Conservation (phyloP, 2,797 vertebrate genomes). For the Myotis vivesi region DNA sequence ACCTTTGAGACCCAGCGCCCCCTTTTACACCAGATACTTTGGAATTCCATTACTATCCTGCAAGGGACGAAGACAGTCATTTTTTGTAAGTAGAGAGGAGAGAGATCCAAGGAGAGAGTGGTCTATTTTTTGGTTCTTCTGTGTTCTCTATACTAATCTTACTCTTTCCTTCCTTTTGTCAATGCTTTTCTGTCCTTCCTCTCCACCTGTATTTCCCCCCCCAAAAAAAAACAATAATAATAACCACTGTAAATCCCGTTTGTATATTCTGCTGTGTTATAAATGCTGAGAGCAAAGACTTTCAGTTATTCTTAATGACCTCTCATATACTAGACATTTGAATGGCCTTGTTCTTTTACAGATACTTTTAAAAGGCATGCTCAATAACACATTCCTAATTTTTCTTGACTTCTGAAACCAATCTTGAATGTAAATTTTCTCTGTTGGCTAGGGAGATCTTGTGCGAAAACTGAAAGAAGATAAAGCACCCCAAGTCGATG, state of each 20-base stretch:
- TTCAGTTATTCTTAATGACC: background rate
- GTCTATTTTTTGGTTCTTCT: background rate
- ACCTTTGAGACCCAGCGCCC: background rate
- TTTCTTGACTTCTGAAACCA: slow-evolving; percentile 16
- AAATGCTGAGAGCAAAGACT: background rate
- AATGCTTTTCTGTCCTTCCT: background rate
- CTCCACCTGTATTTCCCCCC: too few species aligned
- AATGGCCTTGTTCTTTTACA: background rate
- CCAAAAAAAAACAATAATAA: background rate
- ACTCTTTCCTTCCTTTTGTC: background rate
- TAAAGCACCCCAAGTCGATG: slow-evolving; percentile 93
- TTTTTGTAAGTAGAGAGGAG: background rate
- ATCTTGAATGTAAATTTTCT: background rate
- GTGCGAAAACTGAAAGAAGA: slow-evolving; percentile 95
- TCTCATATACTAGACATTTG: background rate
- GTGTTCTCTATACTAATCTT: background rate
- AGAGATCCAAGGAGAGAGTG: background rate
- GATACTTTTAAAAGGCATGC: background rate
- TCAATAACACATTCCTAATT: background rate
- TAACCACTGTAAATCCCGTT: background rate
- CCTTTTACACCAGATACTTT: background rate
- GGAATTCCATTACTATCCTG: background rate
- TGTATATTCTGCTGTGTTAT: background rate
- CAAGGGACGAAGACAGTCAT: background rate
- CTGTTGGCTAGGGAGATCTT: slow-evolving; percentile 90